Percentiles rank a stretch among this genome's conserved stretches.
phyloP scores from a whole-genome alignment of 2,113 vertebrate species.

The Argyrosomus japonicus region DNA sequence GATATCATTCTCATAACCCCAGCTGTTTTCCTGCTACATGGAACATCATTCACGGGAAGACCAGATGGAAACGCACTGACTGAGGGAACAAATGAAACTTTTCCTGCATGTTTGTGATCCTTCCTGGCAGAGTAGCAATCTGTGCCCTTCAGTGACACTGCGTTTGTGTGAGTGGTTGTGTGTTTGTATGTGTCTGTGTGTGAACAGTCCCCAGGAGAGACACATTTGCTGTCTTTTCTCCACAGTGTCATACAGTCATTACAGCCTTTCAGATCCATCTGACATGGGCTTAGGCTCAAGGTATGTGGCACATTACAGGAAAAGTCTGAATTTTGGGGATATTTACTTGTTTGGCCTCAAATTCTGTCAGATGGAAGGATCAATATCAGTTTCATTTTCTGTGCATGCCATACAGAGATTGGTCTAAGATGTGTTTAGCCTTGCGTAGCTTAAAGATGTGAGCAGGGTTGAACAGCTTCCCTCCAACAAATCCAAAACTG shows the following conservation, averaged over 20 bases:
- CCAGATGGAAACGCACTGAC: slow-evolving; percentile 69
- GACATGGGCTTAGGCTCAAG: not conserved
- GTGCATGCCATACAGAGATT: not conserved
- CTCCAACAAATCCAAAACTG: not conserved
- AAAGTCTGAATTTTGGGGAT: not conserved
- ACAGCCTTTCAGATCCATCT: slow-evolving; percentile 32
- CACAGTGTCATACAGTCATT: slow-evolving; percentile 24
- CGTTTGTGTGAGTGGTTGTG: slow-evolving; percentile 20
- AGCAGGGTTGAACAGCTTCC: not conserved
- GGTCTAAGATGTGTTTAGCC: not conserved
- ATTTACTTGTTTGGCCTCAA: not conserved
- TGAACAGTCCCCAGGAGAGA: not conserved
- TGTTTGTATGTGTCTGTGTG: not conserved
- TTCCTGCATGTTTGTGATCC: slow-evolving; percentile 49
- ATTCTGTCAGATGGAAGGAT: not conserved
- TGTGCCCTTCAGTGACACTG: slow-evolving; percentile 40
- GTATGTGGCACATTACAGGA: not conserved
- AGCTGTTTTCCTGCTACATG: slow-evolving; percentile 63
- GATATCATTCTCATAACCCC: slow-evolving; percentile 49
- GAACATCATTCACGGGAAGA: slow-evolving; percentile 59
- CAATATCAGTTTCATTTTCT: not conserved
- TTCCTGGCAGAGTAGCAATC: slow-evolving; percentile 46
- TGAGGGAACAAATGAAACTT: slow-evolving; percentile 55
- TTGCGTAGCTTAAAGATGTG: not conserved
- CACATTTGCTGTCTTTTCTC: slow-evolving; percentile 28